Evolutionary conservation across 1,140 invertebrate genomes (phyloP).

Genomic region (Macrocentrus cingulum): DNA sequence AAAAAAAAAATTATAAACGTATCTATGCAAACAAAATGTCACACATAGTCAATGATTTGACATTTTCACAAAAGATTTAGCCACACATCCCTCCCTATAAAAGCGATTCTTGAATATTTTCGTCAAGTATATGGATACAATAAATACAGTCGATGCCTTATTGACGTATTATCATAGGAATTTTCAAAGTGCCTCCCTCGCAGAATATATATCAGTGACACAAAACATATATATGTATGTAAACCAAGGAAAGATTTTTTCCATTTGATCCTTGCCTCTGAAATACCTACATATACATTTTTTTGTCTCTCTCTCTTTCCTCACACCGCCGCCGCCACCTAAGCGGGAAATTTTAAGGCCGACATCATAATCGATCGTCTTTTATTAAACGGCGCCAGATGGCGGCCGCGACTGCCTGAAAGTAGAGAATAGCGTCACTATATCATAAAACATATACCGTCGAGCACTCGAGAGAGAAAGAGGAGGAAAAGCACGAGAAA

Average conservation of each 20-base stretch:
- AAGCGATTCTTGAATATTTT: background rate
- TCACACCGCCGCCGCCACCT: too few species aligned
- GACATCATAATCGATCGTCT: slow-evolving; percentile 61
- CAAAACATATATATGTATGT: background rate
- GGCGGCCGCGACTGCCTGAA: slow-evolving; percentile 37
- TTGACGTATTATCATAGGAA: slow-evolving; percentile 39
- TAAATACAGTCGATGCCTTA: slow-evolving; percentile 12
- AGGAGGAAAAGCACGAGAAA: slow-evolving; percentile 29
- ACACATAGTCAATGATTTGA: too few species aligned
- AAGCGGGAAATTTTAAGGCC: slow-evolving; percentile 50
- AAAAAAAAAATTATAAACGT: too few species aligned
- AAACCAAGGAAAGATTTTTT: slow-evolving; percentile 25
- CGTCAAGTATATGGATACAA: slow-evolving; percentile 6
- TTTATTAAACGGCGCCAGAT: slow-evolving; percentile 61
- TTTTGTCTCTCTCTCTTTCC: slow-evolving; percentile 13
- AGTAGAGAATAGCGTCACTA: slow-evolving; percentile 4
- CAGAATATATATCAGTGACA: slow-evolving; percentile 28
- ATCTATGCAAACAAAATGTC: too few species aligned
- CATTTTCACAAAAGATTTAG: too few species aligned
- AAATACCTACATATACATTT: background rate
- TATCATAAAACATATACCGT: slow-evolving; percentile 20
- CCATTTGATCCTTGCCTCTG: slow-evolving; percentile 28
- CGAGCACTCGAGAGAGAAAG: slow-evolving; percentile 13
- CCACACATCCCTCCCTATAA: too few species aligned
- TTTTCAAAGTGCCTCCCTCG: slow-evolving; percentile 40